phyloP scores from a whole-genome alignment of 2,888 invertebrate species.

The Amblyjoppa fuscipennis region DNA sequence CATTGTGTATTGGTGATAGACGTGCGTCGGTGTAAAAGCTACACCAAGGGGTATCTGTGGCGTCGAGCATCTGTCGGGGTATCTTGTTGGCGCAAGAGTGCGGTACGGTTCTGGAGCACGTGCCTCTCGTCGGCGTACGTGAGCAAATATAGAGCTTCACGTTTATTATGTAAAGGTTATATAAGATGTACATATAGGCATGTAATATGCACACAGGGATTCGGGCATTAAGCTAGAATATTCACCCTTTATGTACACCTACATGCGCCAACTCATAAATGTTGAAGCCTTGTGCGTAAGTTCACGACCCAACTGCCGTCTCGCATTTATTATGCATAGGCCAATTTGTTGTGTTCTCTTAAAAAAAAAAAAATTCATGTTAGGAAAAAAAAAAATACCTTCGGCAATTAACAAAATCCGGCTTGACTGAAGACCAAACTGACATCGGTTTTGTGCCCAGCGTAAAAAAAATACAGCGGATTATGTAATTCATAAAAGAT shows the following conservation, averaged over 20 bases:
- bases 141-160: conserved; percentile 64
- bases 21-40: conserved; percentile 50
- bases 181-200: conserved; percentile 43
- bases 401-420: neutral
- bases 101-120: conserved; percentile 73
- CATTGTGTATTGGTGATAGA: conserved; percentile 42
- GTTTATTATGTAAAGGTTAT: conserved; percentile 41
- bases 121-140: conserved; percentile 69
- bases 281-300: conserved; percentile 52
- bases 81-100: conserved; percentile 61
- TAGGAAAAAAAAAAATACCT: neutral
- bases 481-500: no score
- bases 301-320: conserved; percentile 41
- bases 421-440: no score
- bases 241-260: conserved; percentile 50
- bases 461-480: no score
- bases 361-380: neutral
- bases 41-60: conserved; percentile 40
- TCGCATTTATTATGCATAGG: conserved; percentile 52
- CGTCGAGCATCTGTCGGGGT: conserved; percentile 65
- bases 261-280: conserved; percentile 58
- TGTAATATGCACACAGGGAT: conserved; percentile 44
- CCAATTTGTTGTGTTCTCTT: conserved; percentile 34
- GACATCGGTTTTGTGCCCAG: no score
- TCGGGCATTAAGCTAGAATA: conserved; percentile 49